Evolutionary conservation across 2,888 invertebrate species (phyloP).

Genomic region (Drosophila tanythrix): DNA sequence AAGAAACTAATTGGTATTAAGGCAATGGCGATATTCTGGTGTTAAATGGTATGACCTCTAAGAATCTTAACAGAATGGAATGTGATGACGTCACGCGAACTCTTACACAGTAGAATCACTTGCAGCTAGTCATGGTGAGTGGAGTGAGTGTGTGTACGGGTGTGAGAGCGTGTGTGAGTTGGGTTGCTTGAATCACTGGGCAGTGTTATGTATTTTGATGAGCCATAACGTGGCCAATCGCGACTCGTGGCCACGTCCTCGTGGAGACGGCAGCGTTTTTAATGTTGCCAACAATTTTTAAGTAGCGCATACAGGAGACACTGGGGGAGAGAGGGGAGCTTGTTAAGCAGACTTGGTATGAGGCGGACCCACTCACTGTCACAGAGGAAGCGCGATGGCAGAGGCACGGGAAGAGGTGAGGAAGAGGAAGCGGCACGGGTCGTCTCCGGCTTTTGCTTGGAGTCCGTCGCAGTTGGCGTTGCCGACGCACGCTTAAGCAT

Average conservation of each 20-base stretch:
- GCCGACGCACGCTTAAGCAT: slow-evolving; percentile 82
- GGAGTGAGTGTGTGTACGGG: neutral
- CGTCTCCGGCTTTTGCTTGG: slow-evolving; percentile 42
- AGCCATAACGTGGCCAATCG: slow-evolving; percentile 24
- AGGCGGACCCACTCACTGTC: slow-evolving; percentile 32
- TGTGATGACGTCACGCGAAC: slow-evolving; percentile 2
- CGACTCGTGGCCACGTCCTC: neutral
- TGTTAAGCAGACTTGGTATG: slow-evolving; percentile 16
- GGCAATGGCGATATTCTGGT: neutral
- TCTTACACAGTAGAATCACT: slow-evolving; percentile 1
- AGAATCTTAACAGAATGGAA: neutral
- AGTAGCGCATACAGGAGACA: slow-evolving; percentile 63
- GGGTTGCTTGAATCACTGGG: slow-evolving; percentile 28
- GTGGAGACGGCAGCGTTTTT: slow-evolving; percentile 42
- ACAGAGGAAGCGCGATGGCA: neutral
- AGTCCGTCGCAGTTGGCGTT: slow-evolving; percentile 39
- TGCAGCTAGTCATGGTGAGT: slow-evolving; percentile 10
- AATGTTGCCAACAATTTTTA: slow-evolving; percentile 75
- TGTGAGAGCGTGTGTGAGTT: too few relatives aligned
- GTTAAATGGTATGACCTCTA: neutral
- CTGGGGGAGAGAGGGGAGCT: neutral
- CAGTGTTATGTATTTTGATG: slow-evolving; percentile 51
- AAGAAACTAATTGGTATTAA: neutral
- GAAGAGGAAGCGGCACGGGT: slow-evolving; percentile 19
- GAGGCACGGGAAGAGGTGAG: neutral